Conservation (phyloP, 2,113 vertebrate species). For the Malurus cyaneus region DNA sequence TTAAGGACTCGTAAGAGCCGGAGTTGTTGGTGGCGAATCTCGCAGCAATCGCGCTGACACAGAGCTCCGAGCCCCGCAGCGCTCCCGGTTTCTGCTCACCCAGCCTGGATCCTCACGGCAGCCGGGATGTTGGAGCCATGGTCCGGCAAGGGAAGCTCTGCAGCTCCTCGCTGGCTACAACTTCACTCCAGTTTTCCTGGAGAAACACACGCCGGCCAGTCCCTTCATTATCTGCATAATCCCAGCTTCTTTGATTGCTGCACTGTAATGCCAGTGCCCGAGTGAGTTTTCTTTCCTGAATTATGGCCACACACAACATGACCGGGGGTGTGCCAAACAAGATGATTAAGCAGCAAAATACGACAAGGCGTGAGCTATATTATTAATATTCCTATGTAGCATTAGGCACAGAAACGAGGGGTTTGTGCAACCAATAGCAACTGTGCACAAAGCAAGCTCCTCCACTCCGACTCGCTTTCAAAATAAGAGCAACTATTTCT, state of each 20-base stretch:
- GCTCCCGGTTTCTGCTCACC: background rate
- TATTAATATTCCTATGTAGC: constrained; percentile 26
- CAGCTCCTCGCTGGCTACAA: background rate
- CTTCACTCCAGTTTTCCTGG: background rate
- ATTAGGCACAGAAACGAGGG: background rate
- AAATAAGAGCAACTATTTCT: constrained; percentile 26
- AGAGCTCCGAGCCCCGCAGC: fast-evolving
- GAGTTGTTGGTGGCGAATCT: fast-evolving
- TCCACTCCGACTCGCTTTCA: background rate
- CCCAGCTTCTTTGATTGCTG: background rate
- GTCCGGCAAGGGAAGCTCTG: background rate
- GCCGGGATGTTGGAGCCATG: background rate
- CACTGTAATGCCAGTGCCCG: background rate
- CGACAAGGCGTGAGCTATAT: constrained; percentile 5
- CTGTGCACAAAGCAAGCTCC: background rate
- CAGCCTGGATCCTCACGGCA: background rate
- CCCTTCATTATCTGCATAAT: constrained; percentile 2
- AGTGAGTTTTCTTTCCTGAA: background rate
- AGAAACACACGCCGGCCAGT: background rate
- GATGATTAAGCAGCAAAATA: constrained; percentile 51
- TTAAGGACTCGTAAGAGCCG: background rate
- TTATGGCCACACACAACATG: background rate
- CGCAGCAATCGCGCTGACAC: background rate
- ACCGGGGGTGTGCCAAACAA: constrained; percentile 9
- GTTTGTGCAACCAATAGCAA: background rate